Evolutionary conservation across 92 coral and sea anemone genomes (phyloP).

Genomic region (Desmophyllum pertusum): DNA sequence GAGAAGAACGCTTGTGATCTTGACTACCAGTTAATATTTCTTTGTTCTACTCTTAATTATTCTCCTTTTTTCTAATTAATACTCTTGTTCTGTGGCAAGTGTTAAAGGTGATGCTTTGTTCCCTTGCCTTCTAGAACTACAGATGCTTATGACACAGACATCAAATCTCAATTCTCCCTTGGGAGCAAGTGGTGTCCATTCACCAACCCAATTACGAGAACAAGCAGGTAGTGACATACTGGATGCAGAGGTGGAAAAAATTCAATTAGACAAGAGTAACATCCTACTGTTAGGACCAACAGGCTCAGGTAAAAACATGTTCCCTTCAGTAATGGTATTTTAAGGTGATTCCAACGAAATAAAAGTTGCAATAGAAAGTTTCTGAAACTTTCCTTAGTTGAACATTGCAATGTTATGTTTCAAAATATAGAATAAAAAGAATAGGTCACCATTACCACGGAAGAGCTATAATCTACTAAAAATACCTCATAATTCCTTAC

Average conservation of each 20-base stretch:
- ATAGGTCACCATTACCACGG: too few relatives aligned
- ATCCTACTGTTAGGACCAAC: constrained; percentile 95
- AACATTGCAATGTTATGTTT: too few relatives aligned
- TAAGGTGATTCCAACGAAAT: too few relatives aligned
- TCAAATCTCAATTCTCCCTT: constrained; percentile 91
- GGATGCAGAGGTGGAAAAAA: constrained; percentile 85
- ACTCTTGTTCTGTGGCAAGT: not conserved
- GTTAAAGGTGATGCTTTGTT: not conserved
- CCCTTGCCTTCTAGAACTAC: constrained; percentile 65
- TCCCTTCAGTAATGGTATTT: not conserved
- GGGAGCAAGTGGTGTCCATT: constrained; percentile 94
- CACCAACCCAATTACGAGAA: constrained; percentile 68
- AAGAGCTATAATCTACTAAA: too few relatives aligned
- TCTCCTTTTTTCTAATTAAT: too few relatives aligned
- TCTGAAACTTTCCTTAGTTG: too few relatives aligned
- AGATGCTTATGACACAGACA: constrained; percentile 91
- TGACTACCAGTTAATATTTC: too few relatives aligned
- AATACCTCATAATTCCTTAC: too few relatives aligned
- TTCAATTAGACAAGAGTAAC: constrained; percentile 93
- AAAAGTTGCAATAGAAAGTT: too few relatives aligned
- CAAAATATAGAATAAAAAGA: too few relatives aligned
- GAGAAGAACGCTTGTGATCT: too few relatives aligned
- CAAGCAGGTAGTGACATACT: constrained; percentile 89
- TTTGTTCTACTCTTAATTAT: not conserved
- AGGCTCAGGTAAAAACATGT: constrained; percentile 77